Evolutionary conservation across 2,888 invertebrate species (phyloP), one percentile per base, ranked within the genome.

Genomic region (Plutella xylostella): DNA sequence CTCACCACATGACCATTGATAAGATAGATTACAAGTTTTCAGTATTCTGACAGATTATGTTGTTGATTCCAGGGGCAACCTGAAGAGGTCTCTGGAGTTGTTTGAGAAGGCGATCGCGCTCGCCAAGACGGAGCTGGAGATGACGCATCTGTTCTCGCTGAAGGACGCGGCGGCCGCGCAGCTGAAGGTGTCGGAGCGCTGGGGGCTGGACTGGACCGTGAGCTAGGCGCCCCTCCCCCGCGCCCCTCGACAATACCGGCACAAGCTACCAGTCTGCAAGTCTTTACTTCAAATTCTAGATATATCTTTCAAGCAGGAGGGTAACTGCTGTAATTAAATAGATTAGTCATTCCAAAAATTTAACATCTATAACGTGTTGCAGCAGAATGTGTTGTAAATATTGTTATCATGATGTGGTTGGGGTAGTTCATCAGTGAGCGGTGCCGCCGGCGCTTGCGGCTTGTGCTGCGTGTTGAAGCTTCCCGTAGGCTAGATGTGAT

Each of bases 111-210:
- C 97, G 28, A 89, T 98, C 51, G 87, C 88, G 45, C 78, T 95
- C 54, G 92, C 94, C 35, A 93, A 94, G 68, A 94, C 94, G 14
- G 92, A 92, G 72, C 85, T 90, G 56, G 97, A 98, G 83, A 89
- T 97, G 88, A 89, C 93, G 21, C 97, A 97, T 70, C 85, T 97
- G 63, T 96, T 92, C 71, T 92, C 96, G 2, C 76, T 98, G 54
- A 89, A 92, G 61, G 93, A 96, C 75, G 97, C 97, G 15, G 96
- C 97, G 9, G 88, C 90, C 55, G 94, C 96, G 21, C 97, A 98
- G 77, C 79, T 92, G 42, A 92, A 90, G 68, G 92, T 95, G 34
- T 91, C 92, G 1, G 87, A 90, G 54, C 90, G 89, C 68, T 85
- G 94, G 77, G 92, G 92, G 48, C 77, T 88, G 20, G 87, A 89